A percentile compares a stretch with the other conserved stretches of the same genome.
phyloP scores from a whole-genome alignment of 2,888 invertebrate species.

The Ephialtes manifestator region DNA sequence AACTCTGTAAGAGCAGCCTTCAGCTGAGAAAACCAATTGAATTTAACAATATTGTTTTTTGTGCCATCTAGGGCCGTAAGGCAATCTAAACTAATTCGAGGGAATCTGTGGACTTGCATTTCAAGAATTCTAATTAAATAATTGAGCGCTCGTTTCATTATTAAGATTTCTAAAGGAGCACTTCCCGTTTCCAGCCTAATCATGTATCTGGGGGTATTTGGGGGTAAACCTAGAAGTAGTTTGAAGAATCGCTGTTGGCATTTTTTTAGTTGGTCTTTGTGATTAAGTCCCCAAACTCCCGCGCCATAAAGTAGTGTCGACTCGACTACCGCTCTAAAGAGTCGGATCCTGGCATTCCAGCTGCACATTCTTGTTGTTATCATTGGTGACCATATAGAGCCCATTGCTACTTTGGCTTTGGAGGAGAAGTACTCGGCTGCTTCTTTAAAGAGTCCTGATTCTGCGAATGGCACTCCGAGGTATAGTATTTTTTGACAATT shows the following conservation, averaged over 20 bases:
- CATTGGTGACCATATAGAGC: conserved; percentile 34
- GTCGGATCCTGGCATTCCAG: background rate
- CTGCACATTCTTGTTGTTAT: background rate
- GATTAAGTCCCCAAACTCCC: conserved; percentile 29
- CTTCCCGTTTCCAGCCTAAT: background rate
- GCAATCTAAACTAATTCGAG: too few species aligned
- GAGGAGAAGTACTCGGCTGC: background rate
- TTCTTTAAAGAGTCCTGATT: background rate
- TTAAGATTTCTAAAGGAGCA: background rate
- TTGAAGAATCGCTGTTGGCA: background rate
- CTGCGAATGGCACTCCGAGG: background rate
- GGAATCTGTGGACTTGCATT: too few species aligned
- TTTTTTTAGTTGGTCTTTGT: background rate
- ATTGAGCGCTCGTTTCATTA: background rate
- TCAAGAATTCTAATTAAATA: too few species aligned
- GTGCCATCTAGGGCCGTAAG: too few species aligned
- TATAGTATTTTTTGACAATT: background rate
- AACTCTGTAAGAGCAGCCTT: background rate
- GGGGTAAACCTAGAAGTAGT: background rate
- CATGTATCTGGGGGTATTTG: background rate
- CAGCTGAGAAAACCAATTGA: too few species aligned
- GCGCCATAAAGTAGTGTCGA: conserved; percentile 36
- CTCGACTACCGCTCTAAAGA: background rate
- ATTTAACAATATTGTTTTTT: too few species aligned
- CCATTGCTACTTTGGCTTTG: conserved; percentile 15